Base-by-base conservation (phyloP, 2,888 invertebrate genomes). In the Salpingus planirostris region DNA sequence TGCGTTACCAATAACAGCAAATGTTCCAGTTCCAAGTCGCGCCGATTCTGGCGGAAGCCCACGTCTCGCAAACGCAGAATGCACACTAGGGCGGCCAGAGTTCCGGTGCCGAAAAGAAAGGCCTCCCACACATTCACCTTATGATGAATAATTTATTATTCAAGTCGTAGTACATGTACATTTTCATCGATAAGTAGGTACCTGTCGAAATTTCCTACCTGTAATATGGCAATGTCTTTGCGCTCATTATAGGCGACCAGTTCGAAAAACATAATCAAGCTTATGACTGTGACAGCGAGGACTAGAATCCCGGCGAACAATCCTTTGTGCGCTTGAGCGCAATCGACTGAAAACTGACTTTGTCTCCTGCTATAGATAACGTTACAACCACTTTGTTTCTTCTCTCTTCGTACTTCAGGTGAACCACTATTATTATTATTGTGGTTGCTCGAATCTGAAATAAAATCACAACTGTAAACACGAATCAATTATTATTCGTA, bases 211-310 rank as follows among this genome's bases (percentile, higher is more conserved):
- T 11, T 11, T 22, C 15, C 3, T 3, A 82, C 81, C 64, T 83
- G 76, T 33, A 80, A 71, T 40, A 84, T 75, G 5, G 82, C 81
- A 13, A 77, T 68, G 59, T 73, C 65, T 33, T 74, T 70, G 38
- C 76, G 77, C 3, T 69, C 66, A 1, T 74, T 72, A 44, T 73
- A 73, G 36, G 71, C 73, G 35, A 80, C 78, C 24, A 91, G 66
- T 5, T 89, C 88, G 61, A 88, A 89, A 67, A 89, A 90, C 71
- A 88, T 79, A 31, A 91, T 87, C 39, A 90, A 74, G 15, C 81
- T 80, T 54, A 89, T 83, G 31, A 87, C 83, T 21, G 81, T 80
- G 3, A 78, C 71, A 1, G 80, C 79, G 2, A 83, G 68, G 8
- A 80, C 70, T 6, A 78, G 67, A 27, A 83, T 74, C 3, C 88